These are phyloP conservation scores for Caenorhabditis japonica DNA, from an alignment of 2,888 invertebrate genomes.

Conservation along the genomic window DNA sequence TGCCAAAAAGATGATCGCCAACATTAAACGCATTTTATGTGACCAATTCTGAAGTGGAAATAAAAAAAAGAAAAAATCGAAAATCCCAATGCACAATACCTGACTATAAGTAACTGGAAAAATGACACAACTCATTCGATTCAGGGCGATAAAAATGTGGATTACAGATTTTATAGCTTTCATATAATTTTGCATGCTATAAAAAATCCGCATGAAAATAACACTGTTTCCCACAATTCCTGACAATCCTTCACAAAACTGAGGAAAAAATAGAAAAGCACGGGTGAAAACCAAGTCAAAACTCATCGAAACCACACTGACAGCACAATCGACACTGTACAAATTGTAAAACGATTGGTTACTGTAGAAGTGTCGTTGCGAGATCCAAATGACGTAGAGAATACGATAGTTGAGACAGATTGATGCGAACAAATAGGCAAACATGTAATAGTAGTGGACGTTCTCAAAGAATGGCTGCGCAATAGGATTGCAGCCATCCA, in stretches of 20 bases:
- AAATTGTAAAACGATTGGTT: slow-evolving; percentile 32
- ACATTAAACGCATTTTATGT: slow-evolving; percentile 12
- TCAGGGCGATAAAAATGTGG: slow-evolving; percentile 30
- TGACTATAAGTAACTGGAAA: slow-evolving; percentile 36
- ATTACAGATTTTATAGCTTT: slow-evolving; percentile 31
- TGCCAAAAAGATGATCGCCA: slow-evolving; percentile 7
- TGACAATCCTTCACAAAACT: slow-evolving; percentile 23
- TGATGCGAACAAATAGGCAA: slow-evolving; percentile 17
- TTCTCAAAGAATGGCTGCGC: slow-evolving; percentile 17
- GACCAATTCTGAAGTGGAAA: slow-evolving; percentile 28
- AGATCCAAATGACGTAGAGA: slow-evolving; percentile 39
- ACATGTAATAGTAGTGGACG: slow-evolving; percentile 30
- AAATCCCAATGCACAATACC: slow-evolving; percentile 1
- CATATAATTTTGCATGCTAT: slow-evolving; percentile 11
- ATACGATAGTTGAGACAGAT: slow-evolving; percentile 40
- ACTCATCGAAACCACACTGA: slow-evolving; percentile 29
- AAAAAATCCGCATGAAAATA: slow-evolving; percentile 36
- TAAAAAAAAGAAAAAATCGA: neutral
- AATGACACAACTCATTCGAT: slow-evolving; percentile 45
- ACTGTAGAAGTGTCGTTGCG: slow-evolving; percentile 33
- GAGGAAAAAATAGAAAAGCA: slow-evolving; percentile 27
- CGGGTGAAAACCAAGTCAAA: slow-evolving; percentile 13
- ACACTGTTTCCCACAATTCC: slow-evolving; percentile 1
- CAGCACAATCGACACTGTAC: slow-evolving; percentile 28
- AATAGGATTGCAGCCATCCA: slow-evolving; percentile 8